phyloP scores from a whole-genome alignment of 2,113 vertebrate genomes.

The Calyptommatus sinebrachiatus region DNA sequence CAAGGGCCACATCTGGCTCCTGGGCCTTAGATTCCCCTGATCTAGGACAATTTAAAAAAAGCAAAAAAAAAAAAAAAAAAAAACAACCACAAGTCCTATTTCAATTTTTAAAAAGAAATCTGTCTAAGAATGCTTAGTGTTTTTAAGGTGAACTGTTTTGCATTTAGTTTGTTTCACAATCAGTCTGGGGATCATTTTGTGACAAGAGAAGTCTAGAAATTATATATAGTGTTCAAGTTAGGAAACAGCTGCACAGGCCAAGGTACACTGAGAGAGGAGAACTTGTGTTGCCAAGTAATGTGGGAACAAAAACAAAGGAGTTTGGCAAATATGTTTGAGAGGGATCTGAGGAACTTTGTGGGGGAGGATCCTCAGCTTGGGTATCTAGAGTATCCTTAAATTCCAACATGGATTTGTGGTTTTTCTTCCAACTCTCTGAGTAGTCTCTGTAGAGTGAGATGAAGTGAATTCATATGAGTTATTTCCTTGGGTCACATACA shows the following conservation, averaged over 20 bases:
- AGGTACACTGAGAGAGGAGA: neutral
- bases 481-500: neutral
- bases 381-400: neutral
- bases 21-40: too few relatives aligned
- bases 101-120: too few relatives aligned
- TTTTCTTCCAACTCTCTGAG: constrained; percentile 1
- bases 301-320: too few relatives aligned
- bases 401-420: neutral
- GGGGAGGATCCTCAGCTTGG: neutral
- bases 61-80: too few relatives aligned
- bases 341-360: neutral
- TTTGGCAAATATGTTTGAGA: neutral
- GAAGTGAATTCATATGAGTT: neutral
- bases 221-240: neutral
- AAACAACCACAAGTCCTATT: too few relatives aligned
- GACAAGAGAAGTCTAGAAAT: too few relatives aligned
- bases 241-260: neutral
- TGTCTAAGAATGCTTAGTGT: too few relatives aligned
- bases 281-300: neutral
- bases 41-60: too few relatives aligned
- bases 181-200: too few relatives aligned
- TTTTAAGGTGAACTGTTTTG: too few relatives aligned
- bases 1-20: too few relatives aligned
- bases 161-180: too few relatives aligned
- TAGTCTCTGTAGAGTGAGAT: neutral